Percentiles rank a stretch among this genome's conserved stretches.
Conservation (phyloP, 1,140 invertebrate genomes). For the Sitobion miscanthi region DNA sequence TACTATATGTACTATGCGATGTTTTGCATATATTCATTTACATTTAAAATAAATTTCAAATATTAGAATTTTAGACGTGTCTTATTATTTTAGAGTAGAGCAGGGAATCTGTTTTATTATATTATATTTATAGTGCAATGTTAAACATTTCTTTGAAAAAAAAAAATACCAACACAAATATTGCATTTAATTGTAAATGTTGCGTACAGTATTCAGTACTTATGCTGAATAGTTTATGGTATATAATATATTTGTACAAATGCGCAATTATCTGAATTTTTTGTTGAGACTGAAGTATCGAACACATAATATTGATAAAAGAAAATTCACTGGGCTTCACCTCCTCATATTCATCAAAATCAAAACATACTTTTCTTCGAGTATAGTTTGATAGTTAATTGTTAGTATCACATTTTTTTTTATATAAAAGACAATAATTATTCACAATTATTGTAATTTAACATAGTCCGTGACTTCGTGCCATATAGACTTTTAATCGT, state of each 20-base stretch:
- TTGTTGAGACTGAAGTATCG: neutral
- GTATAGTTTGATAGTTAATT: neutral
- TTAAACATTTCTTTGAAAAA: neutral
- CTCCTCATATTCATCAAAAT: neutral
- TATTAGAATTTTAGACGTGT: neutral
- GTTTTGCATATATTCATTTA: neutral
- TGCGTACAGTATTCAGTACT: neutral
- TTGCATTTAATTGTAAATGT: neutral
- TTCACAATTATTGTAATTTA: neutral
- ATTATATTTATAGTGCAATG: neutral
- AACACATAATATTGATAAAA: neutral
- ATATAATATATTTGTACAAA: no score
- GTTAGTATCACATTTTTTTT: neutral
- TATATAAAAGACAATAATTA: neutral
- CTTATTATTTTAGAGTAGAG: neutral
- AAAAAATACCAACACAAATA: neutral
- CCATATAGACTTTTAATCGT: neutral
- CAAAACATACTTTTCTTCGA: neutral
- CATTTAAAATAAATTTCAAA: neutral
- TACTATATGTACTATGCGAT: neutral
- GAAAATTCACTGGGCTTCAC: neutral
- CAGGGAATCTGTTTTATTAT: neutral
- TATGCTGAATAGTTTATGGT: neutral
- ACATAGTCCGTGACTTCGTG: neutral
- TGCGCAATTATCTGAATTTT: neutral